These are phyloP conservation scores for Torymus tubicola DNA, from an alignment of 2,888 invertebrate genomes.

Conservation along the genomic window DNA sequence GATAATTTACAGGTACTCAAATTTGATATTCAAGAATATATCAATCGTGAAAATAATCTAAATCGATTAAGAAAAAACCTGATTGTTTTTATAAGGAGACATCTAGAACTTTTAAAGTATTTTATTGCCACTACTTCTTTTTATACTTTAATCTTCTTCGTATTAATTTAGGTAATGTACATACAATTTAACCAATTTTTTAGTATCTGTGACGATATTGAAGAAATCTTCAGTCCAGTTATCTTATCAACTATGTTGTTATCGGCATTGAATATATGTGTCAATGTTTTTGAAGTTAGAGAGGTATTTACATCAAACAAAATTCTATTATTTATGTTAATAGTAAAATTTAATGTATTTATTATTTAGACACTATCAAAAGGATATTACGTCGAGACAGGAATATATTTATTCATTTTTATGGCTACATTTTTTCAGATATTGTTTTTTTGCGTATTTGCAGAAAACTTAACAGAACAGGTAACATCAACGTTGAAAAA, in stretches of 20 bases:
- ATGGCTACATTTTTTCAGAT: conserved; percentile 13
- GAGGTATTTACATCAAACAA: neutral
- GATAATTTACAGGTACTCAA: neutral
- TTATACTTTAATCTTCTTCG: neutral
- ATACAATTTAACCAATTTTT: no score
- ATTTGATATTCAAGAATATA: neutral
- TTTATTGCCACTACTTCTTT: neutral
- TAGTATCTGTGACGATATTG: neutral
- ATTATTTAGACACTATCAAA: neutral
- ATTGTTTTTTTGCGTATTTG: conserved; percentile 20
- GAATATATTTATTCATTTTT: neutral
- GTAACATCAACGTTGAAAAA: neutral
- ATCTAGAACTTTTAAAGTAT: conserved; percentile 8
- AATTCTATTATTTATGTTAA: neutral
- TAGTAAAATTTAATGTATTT: neutral
- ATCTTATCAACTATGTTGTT: conserved; percentile 15
- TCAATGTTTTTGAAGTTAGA: conserved; percentile 1
- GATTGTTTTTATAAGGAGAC: neutral
- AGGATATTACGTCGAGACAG: neutral
- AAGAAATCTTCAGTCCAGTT: conserved; percentile 9
- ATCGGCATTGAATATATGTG: conserved; percentile 6
- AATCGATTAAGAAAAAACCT: neutral
- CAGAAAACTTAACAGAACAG: conserved; percentile 7
- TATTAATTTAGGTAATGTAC: no score
- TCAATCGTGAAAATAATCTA: neutral